Evolutionary conservation across 1,140 invertebrate species (phyloP), one percentile per base, ranked within the genome.

Genomic region (Dendrolimus punctatus): DNA sequence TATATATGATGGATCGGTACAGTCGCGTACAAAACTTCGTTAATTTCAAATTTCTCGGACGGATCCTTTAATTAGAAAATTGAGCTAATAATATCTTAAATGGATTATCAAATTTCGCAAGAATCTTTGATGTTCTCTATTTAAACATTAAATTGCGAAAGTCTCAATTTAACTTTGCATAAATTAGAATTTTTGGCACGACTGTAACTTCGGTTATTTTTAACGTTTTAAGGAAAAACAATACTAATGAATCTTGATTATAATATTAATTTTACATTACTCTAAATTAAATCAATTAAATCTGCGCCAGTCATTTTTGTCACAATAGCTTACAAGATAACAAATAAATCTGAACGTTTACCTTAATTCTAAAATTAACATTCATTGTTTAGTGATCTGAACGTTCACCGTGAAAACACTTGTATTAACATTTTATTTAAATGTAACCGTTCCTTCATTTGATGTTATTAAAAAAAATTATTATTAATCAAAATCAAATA

Each of bases 1-100:
- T 60, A 55, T 61, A 9, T 63, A 58, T 65, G 65, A 73, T 64
- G 51, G 58, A 77, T 66, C 53, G 58, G 66, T 73, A 73, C 60
- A 71, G 50, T 68, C 66, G 56, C 50, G 44, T 39, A 43, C 57
- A 53, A 46, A 69, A 68, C 44, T 60, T 56, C 44, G 38, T 6
- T 40, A 53, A 49, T 51, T 45, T 39, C 38, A 10, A 60, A 57
- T 61, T 58, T 54, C 48, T 48, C 40, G 8, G 51, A 45, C 2
- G 37, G 9, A n/a, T 39, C 5, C 39, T 57, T 55, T 53, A 53
- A 52, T 49, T 51, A 55, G 37, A 50, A 57, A 40, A 57, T 57
- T 40, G 41, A 46, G 49, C 8, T 39, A 37, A 49, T 59, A 57
- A 23, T 23, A 23, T 43, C 53, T 62, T 55, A 10, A 41, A 57